These are phyloP conservation scores for Orthosia incerta DNA, from an alignment of 2,888 invertebrate genomes.

Conservation along the genomic window DNA sequence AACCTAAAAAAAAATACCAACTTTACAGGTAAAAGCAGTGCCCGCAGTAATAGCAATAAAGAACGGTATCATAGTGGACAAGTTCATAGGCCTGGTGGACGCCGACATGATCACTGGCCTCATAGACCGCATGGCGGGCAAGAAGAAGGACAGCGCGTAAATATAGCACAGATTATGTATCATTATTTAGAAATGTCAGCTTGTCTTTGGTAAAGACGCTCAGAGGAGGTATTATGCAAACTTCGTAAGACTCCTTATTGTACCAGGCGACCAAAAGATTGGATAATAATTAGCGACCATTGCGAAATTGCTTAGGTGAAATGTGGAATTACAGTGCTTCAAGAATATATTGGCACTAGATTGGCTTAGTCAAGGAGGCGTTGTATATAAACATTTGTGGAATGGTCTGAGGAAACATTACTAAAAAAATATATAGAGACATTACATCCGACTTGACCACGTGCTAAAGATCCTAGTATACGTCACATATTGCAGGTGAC, in stretches of 20 bases:
- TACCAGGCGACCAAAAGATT: not conserved
- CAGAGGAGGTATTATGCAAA: not conserved
- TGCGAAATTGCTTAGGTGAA: no score
- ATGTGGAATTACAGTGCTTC: no score
- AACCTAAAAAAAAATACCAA: not conserved
- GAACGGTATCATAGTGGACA: conserved; percentile 96
- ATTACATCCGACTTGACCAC: no score
- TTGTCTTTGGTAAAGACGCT: conserved; percentile 20
- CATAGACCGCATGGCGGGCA: conserved; percentile 92
- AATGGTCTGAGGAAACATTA: no score
- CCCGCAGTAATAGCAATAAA: conserved; percentile 95
- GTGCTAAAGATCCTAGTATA: not conserved
- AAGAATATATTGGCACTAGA: no score
- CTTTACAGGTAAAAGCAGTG: conserved; percentile 94
- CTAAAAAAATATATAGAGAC: no score
- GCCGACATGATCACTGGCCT: conserved; percentile 95
- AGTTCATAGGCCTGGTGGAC: conserved; percentile 96
- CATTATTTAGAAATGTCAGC: conserved; percentile 52
- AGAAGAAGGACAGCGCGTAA: conserved; percentile 76
- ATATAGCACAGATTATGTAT: conserved; percentile 38
- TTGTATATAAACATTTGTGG: no score
- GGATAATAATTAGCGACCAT: no score
- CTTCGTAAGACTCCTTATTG: not conserved
- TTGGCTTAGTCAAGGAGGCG: no score
- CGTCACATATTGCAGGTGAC: not conserved